Evolutionary conservation across 1,140 invertebrate species (phyloP), one percentile per base, ranked within the genome.

Genomic region (Papilio polytes): DNA sequence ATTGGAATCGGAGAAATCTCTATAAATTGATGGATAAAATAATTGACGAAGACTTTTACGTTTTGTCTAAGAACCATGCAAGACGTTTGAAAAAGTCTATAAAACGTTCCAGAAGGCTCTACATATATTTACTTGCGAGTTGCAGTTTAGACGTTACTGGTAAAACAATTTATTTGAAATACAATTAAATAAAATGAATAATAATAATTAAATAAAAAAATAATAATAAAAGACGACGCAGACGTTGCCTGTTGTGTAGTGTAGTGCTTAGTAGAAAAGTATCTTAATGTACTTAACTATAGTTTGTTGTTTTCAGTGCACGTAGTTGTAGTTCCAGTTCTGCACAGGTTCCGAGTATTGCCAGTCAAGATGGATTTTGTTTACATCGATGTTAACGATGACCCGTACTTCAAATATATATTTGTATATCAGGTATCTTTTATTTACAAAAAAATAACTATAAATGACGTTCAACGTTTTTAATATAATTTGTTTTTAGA

Each of bases 331-430:
- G 74, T 22, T 0, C 48, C 74, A 51, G 48, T 13, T 3, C 13
- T 70, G 13, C 63, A 51, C 48, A 13, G 41, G n/a, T 76, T 76
- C 20, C 74, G 48, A 76, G 48, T 51, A 4, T 76, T 76, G 22
- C 74, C 74, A 26, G 22, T 76, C 2, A 46, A 46, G 22, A 76
- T 76, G 74, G 74, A 76, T 53, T 20, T 76, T 15, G 13, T 76
- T 53, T 76, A 53, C 20, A 31, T 76, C 46, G 74, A 76, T 26
- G 74, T 76, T 13, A 48, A 76, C 18, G 48, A 80, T n/a, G 41
- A 80, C 3, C 36, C 8, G 1, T 80, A 70, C 41, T 66, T 80
- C n/a, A 80, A 66, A 41, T 80, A 80, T 26, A 15, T 80, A 15
- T 80, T 70, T 46, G 56, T 76, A 12, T 73, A 80, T 22, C 18